Evolutionary conservation across 2,888 invertebrate genomes (phyloP).

Genomic region (Baccha elongata): DNA sequence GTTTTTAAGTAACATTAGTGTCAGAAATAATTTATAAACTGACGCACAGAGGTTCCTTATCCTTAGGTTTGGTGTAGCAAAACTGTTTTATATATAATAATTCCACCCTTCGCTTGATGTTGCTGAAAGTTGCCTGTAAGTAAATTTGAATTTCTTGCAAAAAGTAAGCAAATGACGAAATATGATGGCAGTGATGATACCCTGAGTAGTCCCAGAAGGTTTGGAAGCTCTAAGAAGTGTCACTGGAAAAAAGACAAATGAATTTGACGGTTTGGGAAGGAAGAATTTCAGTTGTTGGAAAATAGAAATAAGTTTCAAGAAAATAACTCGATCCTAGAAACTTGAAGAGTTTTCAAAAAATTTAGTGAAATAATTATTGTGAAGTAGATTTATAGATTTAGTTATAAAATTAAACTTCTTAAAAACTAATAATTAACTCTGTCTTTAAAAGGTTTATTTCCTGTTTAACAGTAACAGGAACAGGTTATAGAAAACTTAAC

Average conservation of each 20-base stretch:
- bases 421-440: too few species aligned
- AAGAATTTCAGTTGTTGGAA: too few species aligned
- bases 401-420: too few species aligned
- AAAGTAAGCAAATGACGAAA: conserved; percentile 42
- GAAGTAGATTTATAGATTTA: too few species aligned
- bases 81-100: conserved; percentile 32
- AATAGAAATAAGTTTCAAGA: too few species aligned
- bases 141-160: conserved; percentile 44
- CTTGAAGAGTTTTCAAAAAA: too few species aligned
- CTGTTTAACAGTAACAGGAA: too few species aligned
- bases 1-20: conserved; percentile 75
- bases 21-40: conserved; percentile 71
- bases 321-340: too few species aligned
- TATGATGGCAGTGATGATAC: conserved; percentile 46
- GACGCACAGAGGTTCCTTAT: conserved; percentile 41
- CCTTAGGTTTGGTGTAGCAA: conserved; percentile 18
- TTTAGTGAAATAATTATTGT: too few species aligned
- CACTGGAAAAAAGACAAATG: conserved; percentile 15
- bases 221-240: conserved; percentile 4
- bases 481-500: too few species aligned
- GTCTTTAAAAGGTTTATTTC: too few species aligned
- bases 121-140: conserved; percentile 32
- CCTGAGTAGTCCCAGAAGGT: conserved; percentile 39
- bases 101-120: conserved; percentile 46
- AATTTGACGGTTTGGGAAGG: neutral